Evolutionary conservation across 2,797 vertebrate genomes (phyloP).

Genomic region (Ataeniobius toweri): DNA sequence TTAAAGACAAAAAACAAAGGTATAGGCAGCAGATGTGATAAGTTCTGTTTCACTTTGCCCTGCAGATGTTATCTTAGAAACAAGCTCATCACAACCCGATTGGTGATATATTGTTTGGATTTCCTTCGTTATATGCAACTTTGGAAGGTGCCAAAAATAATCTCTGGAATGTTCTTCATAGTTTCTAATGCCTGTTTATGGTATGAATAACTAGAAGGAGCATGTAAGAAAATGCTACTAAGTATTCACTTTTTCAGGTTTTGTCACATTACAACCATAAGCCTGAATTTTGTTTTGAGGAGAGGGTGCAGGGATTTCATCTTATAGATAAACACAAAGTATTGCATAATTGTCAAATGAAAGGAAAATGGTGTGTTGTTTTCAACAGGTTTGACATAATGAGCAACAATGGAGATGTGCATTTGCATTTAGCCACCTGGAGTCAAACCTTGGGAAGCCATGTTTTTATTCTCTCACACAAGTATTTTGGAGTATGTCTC

Average conservation of each 20-base stretch:
- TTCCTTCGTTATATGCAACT: no score
- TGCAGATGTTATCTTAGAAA: slow-evolving; percentile 34
- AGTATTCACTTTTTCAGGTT: not conserved
- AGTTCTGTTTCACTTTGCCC: slow-evolving; percentile 37
- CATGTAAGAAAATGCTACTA: not conserved
- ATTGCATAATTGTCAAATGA: no score
- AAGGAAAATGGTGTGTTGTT: no score
- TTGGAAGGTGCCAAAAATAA: no score
- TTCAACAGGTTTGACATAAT: not conserved
- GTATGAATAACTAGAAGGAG: not conserved
- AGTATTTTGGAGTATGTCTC: not conserved
- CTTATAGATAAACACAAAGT: no score
- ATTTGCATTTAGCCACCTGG: not conserved
- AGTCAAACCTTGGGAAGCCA: not conserved
- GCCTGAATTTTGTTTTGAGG: no score
- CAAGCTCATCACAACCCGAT: not conserved
- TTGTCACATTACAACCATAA: no score
- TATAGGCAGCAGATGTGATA: slow-evolving; percentile 24
- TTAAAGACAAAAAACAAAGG: slow-evolving; percentile 7
- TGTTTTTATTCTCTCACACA: not conserved
- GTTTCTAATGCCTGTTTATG: not conserved
- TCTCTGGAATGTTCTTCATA: no score
- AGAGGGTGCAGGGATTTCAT: no score
- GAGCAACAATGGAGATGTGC: not conserved
- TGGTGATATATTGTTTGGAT: not conserved